Percentiles rank a stretch among this genome's conserved stretches.
phyloP scores from a whole-genome alignment of 2,113 vertebrate species.

The Parus major region DNA sequence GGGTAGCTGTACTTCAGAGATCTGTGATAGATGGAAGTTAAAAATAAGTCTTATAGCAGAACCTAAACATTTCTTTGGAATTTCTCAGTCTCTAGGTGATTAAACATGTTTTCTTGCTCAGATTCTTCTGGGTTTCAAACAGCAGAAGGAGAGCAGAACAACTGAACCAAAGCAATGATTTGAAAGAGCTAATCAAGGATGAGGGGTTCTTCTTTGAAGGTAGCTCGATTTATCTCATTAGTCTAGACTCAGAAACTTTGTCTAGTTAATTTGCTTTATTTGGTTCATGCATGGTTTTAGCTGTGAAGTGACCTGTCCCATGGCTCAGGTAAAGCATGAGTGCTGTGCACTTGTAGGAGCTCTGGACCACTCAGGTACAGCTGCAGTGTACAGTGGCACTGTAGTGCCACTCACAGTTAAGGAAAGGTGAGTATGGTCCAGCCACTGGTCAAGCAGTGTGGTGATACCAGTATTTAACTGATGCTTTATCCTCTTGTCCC shows the following conservation, averaged over 20 bases:
- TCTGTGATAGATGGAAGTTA: neutral
- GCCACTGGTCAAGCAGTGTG: neutral
- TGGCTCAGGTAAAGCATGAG: neutral
- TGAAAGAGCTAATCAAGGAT: neutral
- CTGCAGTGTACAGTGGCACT: neutral
- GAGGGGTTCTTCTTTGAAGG: neutral
- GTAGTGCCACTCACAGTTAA: neutral
- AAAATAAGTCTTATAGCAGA: neutral
- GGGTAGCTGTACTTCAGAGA: neutral
- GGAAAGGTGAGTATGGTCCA: neutral
- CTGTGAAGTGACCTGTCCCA: neutral
- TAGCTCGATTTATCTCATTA: neutral
- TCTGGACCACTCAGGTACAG: too few species aligned
- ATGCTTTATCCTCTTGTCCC: neutral
- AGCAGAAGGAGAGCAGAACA: neutral
- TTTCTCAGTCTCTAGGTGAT: neutral
- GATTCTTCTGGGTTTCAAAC: neutral
- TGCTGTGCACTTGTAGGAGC: neutral
- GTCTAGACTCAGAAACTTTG: neutral
- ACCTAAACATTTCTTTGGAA: neutral
- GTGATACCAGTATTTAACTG: neutral
- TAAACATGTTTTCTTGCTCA: neutral
- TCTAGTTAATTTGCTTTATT: neutral
- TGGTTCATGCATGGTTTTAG: neutral
- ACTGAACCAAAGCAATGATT: neutral